A percentile compares a stretch with the other conserved stretches of the same genome.
Conservation (phyloP, 2,888 invertebrate genomes). For the Pterostichus niger region DNA sequence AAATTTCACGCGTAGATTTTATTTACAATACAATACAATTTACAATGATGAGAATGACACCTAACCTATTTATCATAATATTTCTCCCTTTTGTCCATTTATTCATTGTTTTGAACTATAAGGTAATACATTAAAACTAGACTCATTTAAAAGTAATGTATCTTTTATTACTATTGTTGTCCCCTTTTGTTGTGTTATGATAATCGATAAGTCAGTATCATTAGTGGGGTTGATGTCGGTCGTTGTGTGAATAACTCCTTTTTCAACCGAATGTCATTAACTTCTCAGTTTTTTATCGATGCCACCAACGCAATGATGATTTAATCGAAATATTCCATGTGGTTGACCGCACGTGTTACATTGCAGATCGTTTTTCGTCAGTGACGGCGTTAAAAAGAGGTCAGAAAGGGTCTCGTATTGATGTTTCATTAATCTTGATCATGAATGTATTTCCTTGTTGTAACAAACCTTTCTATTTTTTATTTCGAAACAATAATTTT, state of each 20-base stretch:
- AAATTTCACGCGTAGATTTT: neutral
- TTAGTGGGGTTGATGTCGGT: conserved; percentile 36
- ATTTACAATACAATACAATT: too few relatives aligned
- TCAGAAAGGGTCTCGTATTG: neutral
- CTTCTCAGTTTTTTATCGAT: conserved; percentile 10
- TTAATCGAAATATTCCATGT: conserved; percentile 5
- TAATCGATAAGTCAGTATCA: conserved; percentile 32
- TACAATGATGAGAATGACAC: neutral
- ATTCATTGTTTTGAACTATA: neutral
- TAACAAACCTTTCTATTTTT: neutral
- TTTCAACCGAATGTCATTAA: conserved; percentile 36
- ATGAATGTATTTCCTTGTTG: conserved; percentile 2
- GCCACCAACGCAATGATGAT: conserved; percentile 25
- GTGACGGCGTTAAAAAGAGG: neutral
- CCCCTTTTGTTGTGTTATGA: conserved; percentile 28
- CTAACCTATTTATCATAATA: conserved; percentile 14
- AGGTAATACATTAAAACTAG: conserved; percentile 10
- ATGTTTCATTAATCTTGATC: conserved; percentile 9
- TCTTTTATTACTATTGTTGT: conserved; percentile 7
- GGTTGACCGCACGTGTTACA: conserved; percentile 24
- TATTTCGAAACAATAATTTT: too few relatives aligned
- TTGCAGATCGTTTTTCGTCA: conserved; percentile 22
- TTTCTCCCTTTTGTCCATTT: neutral
- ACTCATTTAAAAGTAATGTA: neutral
- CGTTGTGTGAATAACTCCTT: conserved; percentile 47